A percentile compares a stretch with the other conserved stretches of the same genome.
Evolutionary conservation across 2,797 vertebrate species (phyloP).

Genomic region (Corythornis leucogaster): DNA sequence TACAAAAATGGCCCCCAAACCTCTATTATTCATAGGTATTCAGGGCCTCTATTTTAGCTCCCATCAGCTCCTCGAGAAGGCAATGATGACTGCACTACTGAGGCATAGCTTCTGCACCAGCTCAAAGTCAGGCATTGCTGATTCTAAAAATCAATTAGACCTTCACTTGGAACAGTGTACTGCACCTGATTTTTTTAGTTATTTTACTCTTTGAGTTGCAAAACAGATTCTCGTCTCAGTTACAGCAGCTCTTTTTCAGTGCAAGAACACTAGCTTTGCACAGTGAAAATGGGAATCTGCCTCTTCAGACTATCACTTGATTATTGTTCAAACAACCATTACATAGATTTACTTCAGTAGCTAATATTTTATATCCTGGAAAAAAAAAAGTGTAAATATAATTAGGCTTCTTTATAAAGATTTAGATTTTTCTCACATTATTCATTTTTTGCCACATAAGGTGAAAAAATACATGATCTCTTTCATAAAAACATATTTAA

Average conservation of each 20-base stretch:
- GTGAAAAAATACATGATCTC: background rate
- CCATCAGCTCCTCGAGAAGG: background rate
- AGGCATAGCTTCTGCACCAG: background rate
- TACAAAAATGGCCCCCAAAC: background rate
- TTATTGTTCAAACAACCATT: background rate
- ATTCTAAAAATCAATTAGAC: background rate
- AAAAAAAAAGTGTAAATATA: background rate
- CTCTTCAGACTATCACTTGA: background rate
- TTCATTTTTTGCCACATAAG: background rate
- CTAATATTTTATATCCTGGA: background rate
- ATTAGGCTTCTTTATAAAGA: background rate
- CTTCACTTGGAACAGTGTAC: background rate
- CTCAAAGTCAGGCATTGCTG: background rate
- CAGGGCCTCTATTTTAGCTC: background rate
- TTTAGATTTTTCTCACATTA: background rate
- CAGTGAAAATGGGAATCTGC: background rate
- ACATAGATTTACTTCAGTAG: background rate
- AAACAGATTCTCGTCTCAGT: background rate
- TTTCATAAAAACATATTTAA: constrained; percentile 7
- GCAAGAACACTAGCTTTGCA: background rate
- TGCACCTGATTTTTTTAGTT: background rate
- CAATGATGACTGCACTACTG: background rate
- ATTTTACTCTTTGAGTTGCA: background rate
- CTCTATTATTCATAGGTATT: background rate
- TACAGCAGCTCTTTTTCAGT: background rate